Base-by-base conservation (phyloP, 2,888 invertebrate species). In the Campopleginae sp. region DNA sequence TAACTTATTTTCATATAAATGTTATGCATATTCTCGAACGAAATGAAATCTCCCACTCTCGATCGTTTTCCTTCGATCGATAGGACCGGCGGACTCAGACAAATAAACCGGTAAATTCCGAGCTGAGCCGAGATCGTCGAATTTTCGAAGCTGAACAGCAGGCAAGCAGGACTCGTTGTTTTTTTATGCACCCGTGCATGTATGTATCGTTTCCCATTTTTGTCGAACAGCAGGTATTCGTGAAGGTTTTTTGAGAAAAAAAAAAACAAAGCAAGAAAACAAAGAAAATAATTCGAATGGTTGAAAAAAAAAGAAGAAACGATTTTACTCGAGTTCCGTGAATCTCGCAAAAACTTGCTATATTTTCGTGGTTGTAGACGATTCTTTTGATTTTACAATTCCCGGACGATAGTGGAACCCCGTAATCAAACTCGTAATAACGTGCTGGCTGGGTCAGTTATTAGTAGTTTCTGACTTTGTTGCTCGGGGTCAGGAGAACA, bases 401-500 rank as follows among this genome's bases (percentile, higher is more conserved):
- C 31, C 42, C 42, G 42, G 44, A 42, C 12, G 61, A 65, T 58
- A 23, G 79, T 61, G 61, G 74, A 66, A 66, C 19, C 83, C 79
- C 71, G 83, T 76, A 84, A 84, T 84, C 80, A 84, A 70, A 80
- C 71, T 80, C 63, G 70, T 70, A 75, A 83, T 75, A 83, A 84
- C 76, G 75, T 76, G 70, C 61, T 75, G 74, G 54, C 63, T 80
- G 27, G 70, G 51, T 70, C 51, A 71, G 71, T 71, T 71, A 71
- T 54, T 46, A 19, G 65, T 42, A 51, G 72, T 51, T 72, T 19
- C 33, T 33, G 23, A 38, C 38, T 33, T 38, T 38, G 54, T 38
- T 54, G 33, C 54, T 33, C 38, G 72, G 54, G 72, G 38, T 72
- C 72, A 54, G 54, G 38, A 54, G 72, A 54, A 72, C 46, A 71